Base-by-base conservation (phyloP, 2,888 invertebrate genomes). In the Leptinotarsa juncta region DNA sequence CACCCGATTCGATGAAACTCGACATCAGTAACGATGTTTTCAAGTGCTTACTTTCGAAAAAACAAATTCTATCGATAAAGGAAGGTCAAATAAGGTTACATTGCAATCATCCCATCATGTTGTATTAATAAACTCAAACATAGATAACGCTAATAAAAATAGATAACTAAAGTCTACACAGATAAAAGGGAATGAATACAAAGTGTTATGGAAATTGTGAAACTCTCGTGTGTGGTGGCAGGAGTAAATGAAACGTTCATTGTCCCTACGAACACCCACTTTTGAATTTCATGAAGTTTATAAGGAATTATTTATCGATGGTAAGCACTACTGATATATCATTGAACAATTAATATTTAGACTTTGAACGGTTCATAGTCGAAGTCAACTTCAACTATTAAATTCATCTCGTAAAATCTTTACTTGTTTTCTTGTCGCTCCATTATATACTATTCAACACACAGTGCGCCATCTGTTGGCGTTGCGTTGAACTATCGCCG, bases 51-150 rank as follows among this genome's bases (percentile, higher is more conserved):
- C 67, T 67, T 26, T 68, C 48, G 32, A 68, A 55, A 68, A 68
- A 23, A 55, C 68, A 42, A 55, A 57, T 32, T 74, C 50, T 68
- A 72, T 77, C 72, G 74, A 67, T 77, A 74, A 67, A 74, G 77
- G 74, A 77, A 77, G 77, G 77, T 77, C 74, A 72, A n/a, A 15
- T 65, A 57, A 51, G 76, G 76, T 77, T 67, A 74, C 69, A 67
- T 74, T 65, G 74, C 72, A 67, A 67, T 67, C 26, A 26, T 50
- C 50, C n/a, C 53, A 62, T 72, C 72, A 74, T 62, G 72, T 53
- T 68, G 57, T 74, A 77, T 74, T 77, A 71, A 74, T 74, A 74
- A 74, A 70, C 69, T 66, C 70, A 65, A 72, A 67, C 60, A 74
- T 16, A 70, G 74, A 74, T 74, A 73, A 73, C 12, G n/a, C 62